Conservation (phyloP, 1,140 invertebrate genomes). For the Tetragonula clypearis region DNA sequence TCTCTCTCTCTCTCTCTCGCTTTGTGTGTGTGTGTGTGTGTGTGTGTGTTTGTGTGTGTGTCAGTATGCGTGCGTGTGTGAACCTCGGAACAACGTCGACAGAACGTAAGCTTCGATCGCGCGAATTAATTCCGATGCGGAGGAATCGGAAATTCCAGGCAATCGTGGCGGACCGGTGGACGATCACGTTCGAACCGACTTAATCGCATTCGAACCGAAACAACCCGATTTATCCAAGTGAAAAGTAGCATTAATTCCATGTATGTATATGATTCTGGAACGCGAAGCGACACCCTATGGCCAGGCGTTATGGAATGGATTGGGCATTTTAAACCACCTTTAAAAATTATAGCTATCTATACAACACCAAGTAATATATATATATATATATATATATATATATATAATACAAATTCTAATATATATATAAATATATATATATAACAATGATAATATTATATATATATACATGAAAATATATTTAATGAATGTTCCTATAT, state of each 20-base stretch:
- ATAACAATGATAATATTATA: slow-evolving; percentile 75
- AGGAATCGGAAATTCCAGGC: not conserved
- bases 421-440: slow-evolving; percentile 74
- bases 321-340: slow-evolving; percentile 79
- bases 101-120: not conserved
- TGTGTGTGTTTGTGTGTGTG: no score
- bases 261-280: not conserved
- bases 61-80: not conserved
- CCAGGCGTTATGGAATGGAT: slow-evolving; percentile 75
- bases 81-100: not conserved
- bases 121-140: slow-evolving; percentile 2
- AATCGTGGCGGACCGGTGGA: slow-evolving; percentile 4
- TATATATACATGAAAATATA: slow-evolving; percentile 78
- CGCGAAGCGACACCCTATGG: not conserved
- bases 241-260: not conserved
- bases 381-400: slow-evolving; percentile 70
- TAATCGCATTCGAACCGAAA: slow-evolving; percentile 6
- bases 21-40: no score
- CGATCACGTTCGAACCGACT: not conserved
- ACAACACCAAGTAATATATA: slow-evolving; percentile 80
- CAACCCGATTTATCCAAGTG: not conserved
- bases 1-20: no score
- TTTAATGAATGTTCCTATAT: slow-evolving; percentile 83
- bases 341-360: slow-evolving; percentile 74
- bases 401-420: slow-evolving; percentile 61